These are phyloP conservation scores for Lysandra bellargus DNA, from an alignment of 2,888 invertebrate genomes.

Conservation along the genomic window DNA sequence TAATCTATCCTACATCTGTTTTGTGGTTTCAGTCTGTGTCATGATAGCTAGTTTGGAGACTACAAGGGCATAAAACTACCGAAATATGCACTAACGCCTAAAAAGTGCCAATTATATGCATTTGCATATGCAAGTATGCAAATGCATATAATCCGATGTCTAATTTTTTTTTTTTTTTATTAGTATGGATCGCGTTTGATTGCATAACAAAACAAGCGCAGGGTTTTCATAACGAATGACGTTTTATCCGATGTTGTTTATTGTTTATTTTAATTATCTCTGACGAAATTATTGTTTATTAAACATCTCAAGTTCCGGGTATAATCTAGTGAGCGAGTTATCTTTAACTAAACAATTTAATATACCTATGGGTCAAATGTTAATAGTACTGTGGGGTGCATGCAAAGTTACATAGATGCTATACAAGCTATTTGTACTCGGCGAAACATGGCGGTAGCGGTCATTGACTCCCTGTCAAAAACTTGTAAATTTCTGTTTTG, in stretches of 20 bases:
- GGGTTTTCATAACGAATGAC: conserved; percentile 5
- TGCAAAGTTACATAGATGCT: neutral
- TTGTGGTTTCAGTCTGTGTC: too few relatives aligned
- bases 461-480: too few relatives aligned
- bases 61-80: too few relatives aligned
- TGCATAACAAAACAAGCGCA: neutral
- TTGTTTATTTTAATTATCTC: neutral
- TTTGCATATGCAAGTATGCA: too few relatives aligned
- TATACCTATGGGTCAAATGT: conserved; percentile 4
- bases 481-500: too few relatives aligned
- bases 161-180: too few relatives aligned
- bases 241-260: conserved; percentile 10
- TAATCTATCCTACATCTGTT: too few relatives aligned
- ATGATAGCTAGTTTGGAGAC: too few relatives aligned
- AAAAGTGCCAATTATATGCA: too few relatives aligned
- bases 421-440: neutral
- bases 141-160: too few relatives aligned
- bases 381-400: neutral
- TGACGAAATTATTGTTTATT: conserved; percentile 30
- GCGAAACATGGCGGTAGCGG: too few relatives aligned
- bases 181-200: neutral
- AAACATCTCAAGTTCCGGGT: conserved; percentile 29
- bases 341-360: conserved; percentile 13
- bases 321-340: conserved; percentile 1
- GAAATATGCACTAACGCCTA: too few relatives aligned